Conservation (phyloP, 2,888 invertebrate genomes). For the Lapara coniferarum region DNA sequence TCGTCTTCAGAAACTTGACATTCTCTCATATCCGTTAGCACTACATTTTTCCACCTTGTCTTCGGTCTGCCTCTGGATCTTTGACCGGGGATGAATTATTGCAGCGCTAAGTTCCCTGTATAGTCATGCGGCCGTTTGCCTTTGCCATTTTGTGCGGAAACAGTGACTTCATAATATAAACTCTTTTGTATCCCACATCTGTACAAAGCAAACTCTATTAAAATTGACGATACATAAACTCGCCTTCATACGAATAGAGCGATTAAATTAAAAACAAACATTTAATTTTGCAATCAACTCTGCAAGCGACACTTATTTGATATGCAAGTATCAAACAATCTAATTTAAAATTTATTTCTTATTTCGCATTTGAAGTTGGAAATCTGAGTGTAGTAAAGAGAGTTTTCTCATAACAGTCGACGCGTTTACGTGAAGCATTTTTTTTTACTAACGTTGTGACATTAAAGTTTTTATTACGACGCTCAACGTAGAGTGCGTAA, state of each 20-base stretch:
- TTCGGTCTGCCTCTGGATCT: too few species aligned
- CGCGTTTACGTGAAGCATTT: conserved; percentile 45
- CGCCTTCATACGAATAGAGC: not conserved
- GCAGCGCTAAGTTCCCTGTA: too few species aligned
- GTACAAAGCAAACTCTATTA: conserved; percentile 3
- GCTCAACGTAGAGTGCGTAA: conserved; percentile 58
- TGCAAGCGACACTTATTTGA: not conserved
- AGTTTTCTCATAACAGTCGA: conserved; percentile 33
- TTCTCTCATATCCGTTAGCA: too few species aligned
- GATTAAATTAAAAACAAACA: conserved; percentile 12
- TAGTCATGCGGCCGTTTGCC: too few species aligned
- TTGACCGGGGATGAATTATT: too few species aligned
- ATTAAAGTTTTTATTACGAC: conserved; percentile 62
- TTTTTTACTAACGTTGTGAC: conserved; percentile 51
- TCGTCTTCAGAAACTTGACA: too few species aligned
- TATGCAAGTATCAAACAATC: not conserved
- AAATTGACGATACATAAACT: not conserved
- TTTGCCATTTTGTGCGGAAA: conserved; percentile 51
- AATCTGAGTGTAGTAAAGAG: conserved; percentile 21
- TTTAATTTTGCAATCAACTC: not conserved
- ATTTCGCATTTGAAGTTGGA: not conserved
- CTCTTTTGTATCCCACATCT: conserved; percentile 40
- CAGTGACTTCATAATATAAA: conserved; percentile 51
- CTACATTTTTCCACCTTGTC: too few species aligned
- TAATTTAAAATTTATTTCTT: conserved; percentile 13